Conservation (phyloP, 2,797 vertebrate species). For the Scomberomorus guttatus region DNA sequence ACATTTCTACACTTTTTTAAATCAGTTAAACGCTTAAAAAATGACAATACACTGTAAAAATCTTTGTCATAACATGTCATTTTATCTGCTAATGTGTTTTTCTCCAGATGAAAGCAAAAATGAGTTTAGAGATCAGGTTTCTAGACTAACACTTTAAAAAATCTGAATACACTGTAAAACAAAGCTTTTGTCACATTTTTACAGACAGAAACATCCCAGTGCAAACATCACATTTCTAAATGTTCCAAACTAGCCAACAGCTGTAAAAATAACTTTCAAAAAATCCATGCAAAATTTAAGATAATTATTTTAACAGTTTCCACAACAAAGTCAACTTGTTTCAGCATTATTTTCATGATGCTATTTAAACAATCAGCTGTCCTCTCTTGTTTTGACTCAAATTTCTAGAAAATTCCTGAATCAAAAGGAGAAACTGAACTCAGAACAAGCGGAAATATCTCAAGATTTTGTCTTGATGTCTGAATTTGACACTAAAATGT, state of each 20-base stretch:
- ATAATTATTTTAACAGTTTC: no score
- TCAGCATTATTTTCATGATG: neutral
- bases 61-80: no score
- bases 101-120: no score
- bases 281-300: neutral
- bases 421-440: neutral
- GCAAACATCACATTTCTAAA: neutral
- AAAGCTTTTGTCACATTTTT: no score
- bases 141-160: no score
- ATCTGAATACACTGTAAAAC: neutral
- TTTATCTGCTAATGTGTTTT: no score
- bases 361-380: neutral
- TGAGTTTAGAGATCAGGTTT: no score
- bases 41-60: no score
- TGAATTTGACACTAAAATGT: neutral
- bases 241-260: neutral
- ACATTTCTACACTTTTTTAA: no score
- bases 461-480: no score
- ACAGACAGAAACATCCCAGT: no score
- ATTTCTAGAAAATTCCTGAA: neutral
- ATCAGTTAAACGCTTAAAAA: no score
- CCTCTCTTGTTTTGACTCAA: neutral
- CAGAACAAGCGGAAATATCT: neutral
- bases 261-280: neutral
- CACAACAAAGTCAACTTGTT: neutral